Conservation (phyloP, 2,113 vertebrate genomes). For the Capra hircus region DNA sequence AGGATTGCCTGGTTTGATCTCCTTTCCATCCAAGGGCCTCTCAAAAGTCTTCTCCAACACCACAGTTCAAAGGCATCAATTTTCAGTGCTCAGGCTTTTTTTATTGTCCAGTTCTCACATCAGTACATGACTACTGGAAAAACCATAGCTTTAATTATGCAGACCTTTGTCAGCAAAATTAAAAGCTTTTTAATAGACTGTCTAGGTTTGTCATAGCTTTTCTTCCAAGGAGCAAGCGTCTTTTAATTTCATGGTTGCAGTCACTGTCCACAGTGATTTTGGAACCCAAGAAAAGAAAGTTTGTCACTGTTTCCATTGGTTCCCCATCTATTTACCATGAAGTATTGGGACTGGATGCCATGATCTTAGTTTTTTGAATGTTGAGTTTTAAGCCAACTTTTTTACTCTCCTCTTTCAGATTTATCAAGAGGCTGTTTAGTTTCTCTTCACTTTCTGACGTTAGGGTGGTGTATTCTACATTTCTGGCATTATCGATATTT, state of each 20-base stretch:
- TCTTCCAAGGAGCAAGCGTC: background rate
- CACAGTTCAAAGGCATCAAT: background rate
- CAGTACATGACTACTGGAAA: background rate
- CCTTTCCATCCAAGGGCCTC: background rate
- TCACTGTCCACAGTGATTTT: background rate
- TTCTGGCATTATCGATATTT: too few relatives aligned
- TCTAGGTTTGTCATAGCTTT: background rate
- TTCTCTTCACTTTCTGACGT: background rate
- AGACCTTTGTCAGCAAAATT: background rate
- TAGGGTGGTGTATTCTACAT: too few relatives aligned
- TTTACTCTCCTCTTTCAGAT: background rate
- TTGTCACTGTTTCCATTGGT: background rate
- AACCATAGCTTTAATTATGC: background rate
- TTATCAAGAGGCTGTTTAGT: background rate
- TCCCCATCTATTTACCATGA: background rate
- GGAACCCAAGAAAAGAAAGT: background rate
- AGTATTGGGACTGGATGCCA: background rate
- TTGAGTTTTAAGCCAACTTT: background rate
- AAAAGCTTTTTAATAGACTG: background rate
- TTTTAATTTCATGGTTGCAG: background rate
- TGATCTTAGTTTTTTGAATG: background rate
- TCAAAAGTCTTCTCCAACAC: background rate
- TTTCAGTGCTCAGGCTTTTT: background rate
- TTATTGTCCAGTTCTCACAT: background rate
- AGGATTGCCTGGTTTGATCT: background rate